Conservation (phyloP, 2,888 invertebrate genomes). For the Fissipunctia ypsillon region DNA sequence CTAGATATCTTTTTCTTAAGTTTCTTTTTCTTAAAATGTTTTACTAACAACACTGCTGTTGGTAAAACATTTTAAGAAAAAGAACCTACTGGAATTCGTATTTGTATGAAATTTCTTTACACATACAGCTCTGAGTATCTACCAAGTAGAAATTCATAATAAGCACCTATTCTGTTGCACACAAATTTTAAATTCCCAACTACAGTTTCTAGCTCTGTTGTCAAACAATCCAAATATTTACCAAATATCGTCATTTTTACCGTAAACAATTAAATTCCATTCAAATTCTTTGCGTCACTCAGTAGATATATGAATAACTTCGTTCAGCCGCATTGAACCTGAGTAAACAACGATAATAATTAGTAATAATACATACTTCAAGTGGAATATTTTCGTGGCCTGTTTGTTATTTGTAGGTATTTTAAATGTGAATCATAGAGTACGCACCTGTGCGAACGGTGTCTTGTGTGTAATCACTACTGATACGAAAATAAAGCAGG, state of each 20-base stretch:
- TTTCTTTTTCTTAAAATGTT: too few relatives aligned
- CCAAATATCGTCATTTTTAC: not conserved
- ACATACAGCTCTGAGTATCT: too few relatives aligned
- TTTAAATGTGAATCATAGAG: conserved; percentile 46
- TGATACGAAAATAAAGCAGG: not conserved
- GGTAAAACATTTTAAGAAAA: too few relatives aligned
- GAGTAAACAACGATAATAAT: conserved; percentile 44
- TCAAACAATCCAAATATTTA: conserved; percentile 20
- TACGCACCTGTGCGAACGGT: conserved; percentile 27
- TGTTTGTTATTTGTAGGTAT: conserved; percentile 28
- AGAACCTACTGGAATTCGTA: too few relatives aligned
- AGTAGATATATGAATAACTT: conserved; percentile 21
- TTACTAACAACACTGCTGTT: too few relatives aligned
- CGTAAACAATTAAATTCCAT: conserved; percentile 15
- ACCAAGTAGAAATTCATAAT: too few relatives aligned
- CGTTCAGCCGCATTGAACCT: conserved; percentile 29
- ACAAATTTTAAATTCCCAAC: not conserved
- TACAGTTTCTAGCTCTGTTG: not conserved
- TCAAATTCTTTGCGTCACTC: conserved; percentile 27
- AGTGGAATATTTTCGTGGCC: conserved; percentile 20
- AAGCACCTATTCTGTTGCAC: too few relatives aligned
- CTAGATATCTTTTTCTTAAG: not conserved
- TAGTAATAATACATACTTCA: conserved; percentile 13
- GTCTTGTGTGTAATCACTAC: not conserved
- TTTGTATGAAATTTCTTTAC: too few relatives aligned